Evolutionary conservation across 2,797 vertebrate species (phyloP), one percentile per base, ranked within the genome.

Genomic region (Scomberomorus guttatus): DNA sequence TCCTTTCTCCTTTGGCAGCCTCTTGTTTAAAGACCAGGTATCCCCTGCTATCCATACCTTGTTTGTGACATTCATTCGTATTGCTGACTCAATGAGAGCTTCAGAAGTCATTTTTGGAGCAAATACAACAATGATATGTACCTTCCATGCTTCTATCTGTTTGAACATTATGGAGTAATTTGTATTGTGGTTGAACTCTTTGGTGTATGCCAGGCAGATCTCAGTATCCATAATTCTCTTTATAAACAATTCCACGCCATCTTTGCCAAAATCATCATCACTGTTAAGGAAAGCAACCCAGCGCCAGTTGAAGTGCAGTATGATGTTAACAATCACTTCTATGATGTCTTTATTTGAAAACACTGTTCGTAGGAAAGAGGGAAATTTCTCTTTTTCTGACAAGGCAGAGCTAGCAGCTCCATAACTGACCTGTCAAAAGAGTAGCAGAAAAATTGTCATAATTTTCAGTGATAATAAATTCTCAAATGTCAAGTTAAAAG

Each of bases 31-130:
- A 0, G 86, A 90, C 97, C 97, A 97, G 18, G 87, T 86, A n/a
- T 98, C 96, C 0, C 92, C 92, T 17, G 95, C 95, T 1, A 97
- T 91, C 97, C 97, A 97, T 54, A 97, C 96, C 78, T 95, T 97
- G 64, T 92, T 78, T 0, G 84, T 94, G 65, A 97, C 2, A 0
- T 96, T 95, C 32, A 74, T 71, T 79, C 72, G 44, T 27, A 97
- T 77, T 52, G 95, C 96, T 0, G 93, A 88, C 51, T 86, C 1
- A 1, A 97, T 94, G 68, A 98, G 90, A 0, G 64, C n/a, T 27
- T 48, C 56, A 6, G 89, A 94, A 0, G 32, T 71, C 18, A 0
- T 2, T 48, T 65, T 50, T 7, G 4, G 22, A 3, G 95, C 58
- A 44, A 96, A 97, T 54, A 97, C 82, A 0, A 98, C 34, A 0